Evolutionary conservation across 2,797 vertebrate species (phyloP).

Genomic region (Leontopithecus rosalia): DNA sequence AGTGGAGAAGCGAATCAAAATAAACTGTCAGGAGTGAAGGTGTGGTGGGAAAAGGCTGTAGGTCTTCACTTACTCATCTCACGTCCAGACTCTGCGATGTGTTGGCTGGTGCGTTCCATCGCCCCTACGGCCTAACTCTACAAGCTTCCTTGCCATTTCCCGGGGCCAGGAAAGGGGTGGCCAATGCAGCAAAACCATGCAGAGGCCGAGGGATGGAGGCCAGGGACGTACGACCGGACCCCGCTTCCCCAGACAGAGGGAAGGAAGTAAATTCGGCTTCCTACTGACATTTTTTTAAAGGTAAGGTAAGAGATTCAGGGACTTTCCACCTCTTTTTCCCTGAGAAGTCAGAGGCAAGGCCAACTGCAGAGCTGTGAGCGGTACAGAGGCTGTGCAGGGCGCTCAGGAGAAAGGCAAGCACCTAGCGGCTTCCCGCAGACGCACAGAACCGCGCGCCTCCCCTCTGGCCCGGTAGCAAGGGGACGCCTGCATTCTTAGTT

Average conservation of each 20-base stretch:
- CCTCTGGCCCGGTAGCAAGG: background rate
- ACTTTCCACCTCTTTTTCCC: background rate
- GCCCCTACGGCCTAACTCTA: background rate
- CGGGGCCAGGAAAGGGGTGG: background rate
- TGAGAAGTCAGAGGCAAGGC: background rate
- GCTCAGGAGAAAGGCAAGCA: too few relatives aligned
- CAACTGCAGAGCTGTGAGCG: background rate
- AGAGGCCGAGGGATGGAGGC: background rate
- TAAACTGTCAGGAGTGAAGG: background rate
- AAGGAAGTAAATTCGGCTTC: background rate
- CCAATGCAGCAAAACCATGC: rapidly evolving
- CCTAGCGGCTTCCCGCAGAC: background rate
- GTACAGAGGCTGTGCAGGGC: background rate
- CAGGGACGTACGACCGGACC: background rate
- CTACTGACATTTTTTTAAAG: background rate
- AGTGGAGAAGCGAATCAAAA: background rate
- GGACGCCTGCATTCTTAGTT: background rate
- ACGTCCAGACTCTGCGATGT: background rate
- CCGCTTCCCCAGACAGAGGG: background rate
- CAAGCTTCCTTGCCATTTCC: background rate
- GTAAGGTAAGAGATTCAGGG: background rate
- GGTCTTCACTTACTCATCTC: background rate
- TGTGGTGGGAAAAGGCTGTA: background rate
- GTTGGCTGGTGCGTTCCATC: background rate
- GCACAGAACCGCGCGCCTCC: background rate